Base-by-base conservation (phyloP, 2,113 vertebrate genomes). In the Oreotrochilus melanogaster region DNA sequence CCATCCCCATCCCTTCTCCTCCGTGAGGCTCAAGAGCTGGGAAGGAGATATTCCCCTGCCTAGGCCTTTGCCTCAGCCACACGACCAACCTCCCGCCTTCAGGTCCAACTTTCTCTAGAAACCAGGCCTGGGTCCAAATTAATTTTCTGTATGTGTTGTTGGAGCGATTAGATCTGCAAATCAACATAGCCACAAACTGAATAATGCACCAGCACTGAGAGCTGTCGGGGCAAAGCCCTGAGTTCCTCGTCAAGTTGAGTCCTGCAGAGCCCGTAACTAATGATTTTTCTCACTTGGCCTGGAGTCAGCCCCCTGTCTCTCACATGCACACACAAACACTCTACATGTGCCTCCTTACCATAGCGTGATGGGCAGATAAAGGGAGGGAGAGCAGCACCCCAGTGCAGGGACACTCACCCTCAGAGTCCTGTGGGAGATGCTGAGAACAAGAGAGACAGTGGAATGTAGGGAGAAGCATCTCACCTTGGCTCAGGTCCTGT, bases 31-130 rank as follows among this genome's bases (percentile, higher is more conserved):
- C 56, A 53, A 78, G 73, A 92, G 78, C 64, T 86, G 85, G 47
- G 81, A 94, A 94, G 0, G 7, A 90, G 90, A 86, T 93, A 87
- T 79, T 91, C 85, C 57, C 50, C 56, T 62, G 47, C 28, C 67
- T 70, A 45, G 43, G 92, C 58, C 37, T 94, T 95, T 73, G 64
- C 95, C 89, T 92, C 78, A 89, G 94, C 95, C 94, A 90, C 88
- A 88, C 69, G 10, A 95, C 75, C 87, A 93, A 86, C 89, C 95
- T 94, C 95, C 93, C 85, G 90, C 94, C 95, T 96, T 97, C 84
- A 95, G 95, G 94, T 96, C 96, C 94, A 96, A 96, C 93, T 97
- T 96, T 96, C 95, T 97, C 95, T 96, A 92, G 96, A 96, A 96
- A 96, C 95, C 94, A 73, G 95, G 96, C 96, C 80, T 13, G 22